These are phyloP conservation scores for Meteorus cinctellus DNA, from an alignment of 2,888 invertebrate species.

Conservation along the genomic window DNA sequence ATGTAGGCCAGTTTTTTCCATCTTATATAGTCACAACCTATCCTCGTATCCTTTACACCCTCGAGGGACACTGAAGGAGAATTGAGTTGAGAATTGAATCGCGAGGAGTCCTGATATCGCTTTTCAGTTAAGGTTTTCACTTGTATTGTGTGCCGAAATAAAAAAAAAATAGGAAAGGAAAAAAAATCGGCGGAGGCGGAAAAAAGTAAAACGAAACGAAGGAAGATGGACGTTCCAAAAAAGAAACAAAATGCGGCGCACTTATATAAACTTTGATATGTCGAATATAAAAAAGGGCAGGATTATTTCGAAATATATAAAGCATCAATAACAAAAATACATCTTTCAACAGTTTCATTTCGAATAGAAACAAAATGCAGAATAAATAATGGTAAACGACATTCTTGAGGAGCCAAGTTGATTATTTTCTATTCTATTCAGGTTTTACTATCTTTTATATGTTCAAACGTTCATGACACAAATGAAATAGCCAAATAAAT, in stretches of 20 bases:
- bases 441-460: neutral
- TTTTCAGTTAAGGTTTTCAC: constrained; percentile 27
- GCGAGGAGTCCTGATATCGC: constrained; percentile 17
- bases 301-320: neutral
- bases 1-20: neutral
- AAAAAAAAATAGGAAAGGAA: neutral
- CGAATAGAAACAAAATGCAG: neutral
- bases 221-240: neutral
- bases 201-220: neutral
- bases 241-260: neutral
- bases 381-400: neutral
- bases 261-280: neutral
- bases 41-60: neutral
- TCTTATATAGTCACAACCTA: neutral
- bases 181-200: too few relatives aligned
- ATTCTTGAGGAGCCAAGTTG: neutral
- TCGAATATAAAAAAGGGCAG: neutral
- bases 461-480: neutral
- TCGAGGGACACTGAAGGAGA: constrained; percentile 17
- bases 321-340: neutral
- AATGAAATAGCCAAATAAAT: neutral
- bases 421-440: neutral
- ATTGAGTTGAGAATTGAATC: constrained; percentile 29
- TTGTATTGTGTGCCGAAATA: neutral
- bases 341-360: neutral